A percentile compares a stretch with the other conserved stretches of the same genome.
phyloP scores from a whole-genome alignment of 2,797 vertebrate genomes.

The Gymnothorax reevesii region DNA sequence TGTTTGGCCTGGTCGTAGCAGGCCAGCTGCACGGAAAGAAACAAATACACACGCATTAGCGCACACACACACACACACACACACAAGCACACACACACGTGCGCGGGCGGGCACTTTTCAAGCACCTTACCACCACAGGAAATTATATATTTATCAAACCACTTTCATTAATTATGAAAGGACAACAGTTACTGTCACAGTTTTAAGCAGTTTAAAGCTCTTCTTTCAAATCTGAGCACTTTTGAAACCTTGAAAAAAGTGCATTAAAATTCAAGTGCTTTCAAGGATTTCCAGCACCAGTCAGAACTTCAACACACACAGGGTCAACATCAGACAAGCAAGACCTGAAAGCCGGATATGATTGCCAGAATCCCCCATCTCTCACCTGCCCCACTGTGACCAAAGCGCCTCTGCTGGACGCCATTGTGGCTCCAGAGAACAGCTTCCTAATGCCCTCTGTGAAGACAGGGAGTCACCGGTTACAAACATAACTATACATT shows the following conservation, averaged over 20 bases:
- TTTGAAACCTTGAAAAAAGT: no score
- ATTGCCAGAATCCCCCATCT: neutral
- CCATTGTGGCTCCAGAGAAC: constrained; percentile 90
- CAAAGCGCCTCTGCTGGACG: constrained; percentile 86
- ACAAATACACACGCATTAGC: neutral
- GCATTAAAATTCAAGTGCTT: no score
- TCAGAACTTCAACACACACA: neutral
- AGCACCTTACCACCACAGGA: no score
- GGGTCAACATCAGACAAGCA: neutral
- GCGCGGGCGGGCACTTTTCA: no score
- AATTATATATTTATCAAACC: no score
- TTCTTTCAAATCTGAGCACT: no score
- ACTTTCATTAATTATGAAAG: no score
- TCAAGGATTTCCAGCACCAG: no score
- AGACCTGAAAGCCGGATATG: neutral
- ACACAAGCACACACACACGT: neutral
- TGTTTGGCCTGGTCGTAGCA: constrained; percentile 98
- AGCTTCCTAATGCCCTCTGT: constrained; percentile 88
- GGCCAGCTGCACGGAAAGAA: constrained; percentile 74
- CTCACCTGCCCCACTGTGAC: constrained; percentile 83
- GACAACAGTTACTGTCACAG: no score
- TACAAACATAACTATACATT: constrained; percentile 16
- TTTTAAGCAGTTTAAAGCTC: no score
- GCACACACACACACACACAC: neutral
- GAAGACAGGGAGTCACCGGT: constrained; percentile 39